These are phyloP conservation scores for Gavialis gangeticus DNA, from an alignment of 2,113 vertebrate species.

Conservation along the genomic window DNA sequence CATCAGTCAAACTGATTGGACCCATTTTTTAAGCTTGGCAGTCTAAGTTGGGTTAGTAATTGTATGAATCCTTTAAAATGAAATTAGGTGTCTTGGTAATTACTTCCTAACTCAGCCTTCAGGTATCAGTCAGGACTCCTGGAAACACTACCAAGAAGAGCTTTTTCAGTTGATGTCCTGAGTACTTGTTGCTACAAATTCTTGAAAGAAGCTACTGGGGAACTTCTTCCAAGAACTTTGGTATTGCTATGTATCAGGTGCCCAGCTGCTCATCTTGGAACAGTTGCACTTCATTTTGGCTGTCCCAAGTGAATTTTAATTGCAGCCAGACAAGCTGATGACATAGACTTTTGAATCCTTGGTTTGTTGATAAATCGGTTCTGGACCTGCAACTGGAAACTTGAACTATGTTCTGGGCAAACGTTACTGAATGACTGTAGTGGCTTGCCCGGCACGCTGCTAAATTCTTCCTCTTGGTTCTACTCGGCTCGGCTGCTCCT, in stretches of 20 bases:
- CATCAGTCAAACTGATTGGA: neutral
- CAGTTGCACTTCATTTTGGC: too few relatives aligned
- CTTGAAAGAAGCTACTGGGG: too few relatives aligned
- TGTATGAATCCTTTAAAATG: neutral
- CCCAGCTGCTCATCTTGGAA: too few relatives aligned
- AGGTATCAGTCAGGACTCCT: neutral
- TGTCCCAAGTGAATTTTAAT: neutral
- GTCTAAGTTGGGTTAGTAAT: neutral
- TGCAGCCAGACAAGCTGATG: neutral
- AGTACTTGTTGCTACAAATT: too few relatives aligned
- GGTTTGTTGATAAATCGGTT: neutral
- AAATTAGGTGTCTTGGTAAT: neutral
- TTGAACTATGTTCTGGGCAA: neutral
- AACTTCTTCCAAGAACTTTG: too few relatives aligned
- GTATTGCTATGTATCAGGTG: too few relatives aligned
- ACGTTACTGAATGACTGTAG: neutral
- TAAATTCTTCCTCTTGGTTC: constrained; percentile 5
- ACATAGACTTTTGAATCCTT: accelerated
- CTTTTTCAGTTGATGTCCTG: neutral
- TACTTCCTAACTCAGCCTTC: neutral
- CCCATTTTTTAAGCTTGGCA: neutral
- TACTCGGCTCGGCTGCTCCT: neutral
- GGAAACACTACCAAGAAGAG: neutral
- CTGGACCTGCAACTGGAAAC: neutral
- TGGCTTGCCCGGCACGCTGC: constrained; percentile 1